phyloP scores from a whole-genome alignment of 2,113 vertebrate genomes.

The Seriola rivoliana region DNA sequence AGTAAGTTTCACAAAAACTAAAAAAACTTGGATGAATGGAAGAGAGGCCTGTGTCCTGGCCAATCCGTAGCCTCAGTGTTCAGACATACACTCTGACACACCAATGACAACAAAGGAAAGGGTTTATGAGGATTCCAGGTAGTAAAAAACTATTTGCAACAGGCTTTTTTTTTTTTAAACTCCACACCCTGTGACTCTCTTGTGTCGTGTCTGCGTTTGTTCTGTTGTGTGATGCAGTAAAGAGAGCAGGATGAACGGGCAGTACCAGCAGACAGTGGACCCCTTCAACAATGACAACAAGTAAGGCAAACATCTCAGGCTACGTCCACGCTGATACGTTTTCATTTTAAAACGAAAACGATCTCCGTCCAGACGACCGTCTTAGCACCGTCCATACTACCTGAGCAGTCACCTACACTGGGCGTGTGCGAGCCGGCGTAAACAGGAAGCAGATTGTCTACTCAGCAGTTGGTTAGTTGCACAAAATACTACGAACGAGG shows the following conservation, averaged over 20 bases:
- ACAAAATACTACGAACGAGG: no score
- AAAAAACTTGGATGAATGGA: neutral
- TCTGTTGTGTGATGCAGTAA: slow-evolving; percentile 86
- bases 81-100: neutral
- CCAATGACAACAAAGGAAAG: neutral
- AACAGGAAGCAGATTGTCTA: no score
- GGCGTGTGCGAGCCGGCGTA: no score
- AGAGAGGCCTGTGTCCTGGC: neutral
- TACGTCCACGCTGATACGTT: no score
- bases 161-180: no score
- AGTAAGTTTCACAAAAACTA: neutral
- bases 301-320: slow-evolving; percentile 80
- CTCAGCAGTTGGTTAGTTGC: no score
- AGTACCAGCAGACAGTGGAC: slow-evolving; percentile 94
- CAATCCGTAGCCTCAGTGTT: no score
- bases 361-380: no score
- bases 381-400: no score
- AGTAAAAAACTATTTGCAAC: neutral
- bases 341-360: no score
- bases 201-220: neutral
- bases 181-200: neutral
- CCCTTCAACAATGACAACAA: slow-evolving; percentile 98
- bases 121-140: neutral
- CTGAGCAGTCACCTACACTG: no score
- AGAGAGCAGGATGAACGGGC: slow-evolving; percentile 98